These are phyloP conservation scores for Carterocephalus palaemon DNA, from an alignment of 2,888 invertebrate species.

Conservation along the genomic window DNA sequence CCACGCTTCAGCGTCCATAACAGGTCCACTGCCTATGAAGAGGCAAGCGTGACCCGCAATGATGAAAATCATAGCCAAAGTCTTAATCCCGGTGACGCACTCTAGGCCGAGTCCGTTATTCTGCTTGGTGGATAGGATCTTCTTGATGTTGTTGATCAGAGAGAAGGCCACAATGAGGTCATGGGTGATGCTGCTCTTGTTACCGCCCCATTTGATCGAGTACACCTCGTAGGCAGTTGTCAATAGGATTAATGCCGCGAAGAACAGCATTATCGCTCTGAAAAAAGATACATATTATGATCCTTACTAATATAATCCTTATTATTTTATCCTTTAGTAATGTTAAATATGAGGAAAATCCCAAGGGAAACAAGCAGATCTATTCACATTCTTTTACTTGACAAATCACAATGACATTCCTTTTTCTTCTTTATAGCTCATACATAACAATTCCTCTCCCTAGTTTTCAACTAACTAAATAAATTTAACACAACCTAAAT, in stretches of 20 bases:
- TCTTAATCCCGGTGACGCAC: constrained; percentile 82
- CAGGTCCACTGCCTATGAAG: constrained; percentile 83
- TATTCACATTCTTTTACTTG: too few species aligned
- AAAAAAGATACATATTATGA: too few species aligned
- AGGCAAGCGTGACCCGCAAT: constrained; percentile 82
- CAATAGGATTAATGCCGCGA: constrained; percentile 59
- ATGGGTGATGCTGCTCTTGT: constrained; percentile 47
- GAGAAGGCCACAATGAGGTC: constrained; percentile 77
- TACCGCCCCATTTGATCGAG: constrained; percentile 46
- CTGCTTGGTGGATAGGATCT: constrained; percentile 78
- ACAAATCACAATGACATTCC: too few species aligned
- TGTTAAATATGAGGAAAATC: too few species aligned
- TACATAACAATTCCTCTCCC: too few species aligned
- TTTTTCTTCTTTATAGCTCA: too few species aligned
- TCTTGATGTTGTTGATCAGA: constrained; percentile 77
- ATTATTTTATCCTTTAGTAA: neutral
- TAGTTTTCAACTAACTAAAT: too few species aligned
- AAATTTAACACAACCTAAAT: too few species aligned
- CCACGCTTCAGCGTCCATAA: constrained; percentile 82
- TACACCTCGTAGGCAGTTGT: constrained; percentile 73
- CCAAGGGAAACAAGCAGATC: too few species aligned
- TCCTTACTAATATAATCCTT: neutral
- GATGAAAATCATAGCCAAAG: constrained; percentile 83
- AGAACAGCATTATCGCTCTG: constrained; percentile 71
- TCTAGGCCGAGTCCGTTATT: constrained; percentile 80